Evolutionary conservation across 2,888 invertebrate species (phyloP).

Genomic region (Atrina japonica): DNA sequence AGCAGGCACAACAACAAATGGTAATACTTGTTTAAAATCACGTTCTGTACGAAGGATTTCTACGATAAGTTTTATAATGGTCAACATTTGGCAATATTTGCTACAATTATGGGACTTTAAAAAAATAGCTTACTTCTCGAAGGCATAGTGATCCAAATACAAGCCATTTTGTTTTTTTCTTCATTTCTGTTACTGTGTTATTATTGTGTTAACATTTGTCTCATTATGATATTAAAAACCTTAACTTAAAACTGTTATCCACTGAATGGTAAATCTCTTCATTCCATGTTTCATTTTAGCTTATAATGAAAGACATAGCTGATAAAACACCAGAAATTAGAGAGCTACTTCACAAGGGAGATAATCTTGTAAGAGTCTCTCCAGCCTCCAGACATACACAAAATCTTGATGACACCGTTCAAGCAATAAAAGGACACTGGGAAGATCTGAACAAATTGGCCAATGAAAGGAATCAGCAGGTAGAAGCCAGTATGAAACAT

Average conservation of each 20-base stretch:
- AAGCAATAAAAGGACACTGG: slow-evolving; percentile 95
- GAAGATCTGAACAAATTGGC: slow-evolving; percentile 94
- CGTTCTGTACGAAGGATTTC: neutral
- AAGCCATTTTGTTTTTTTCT: no score
- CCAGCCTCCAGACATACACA: slow-evolving; percentile 48
- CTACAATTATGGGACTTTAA: no score
- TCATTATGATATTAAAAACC: no score
- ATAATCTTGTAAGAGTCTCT: slow-evolving; percentile 83
- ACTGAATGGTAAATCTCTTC: no score
- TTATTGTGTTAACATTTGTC: no score
- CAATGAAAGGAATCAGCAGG: slow-evolving; percentile 84
- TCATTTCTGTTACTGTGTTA: no score
- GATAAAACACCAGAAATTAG: slow-evolving; percentile 70
- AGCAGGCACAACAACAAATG: slow-evolving; percentile 93
- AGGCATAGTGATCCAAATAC: no score
- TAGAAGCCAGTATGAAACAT: slow-evolving; percentile 85
- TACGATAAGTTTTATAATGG: no score
- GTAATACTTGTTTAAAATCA: slow-evolving; percentile 61
- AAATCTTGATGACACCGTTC: slow-evolving; percentile 85
- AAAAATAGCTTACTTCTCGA: no score
- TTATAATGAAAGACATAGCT: slow-evolving; percentile 69
- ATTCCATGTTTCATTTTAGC: slow-evolving; percentile 55
- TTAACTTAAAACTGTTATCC: no score
- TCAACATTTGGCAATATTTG: no score
- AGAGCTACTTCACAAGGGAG: slow-evolving; percentile 92